Evolutionary conservation across 2,113 vertebrate species (phyloP).

Genomic region (Anseranas semipalmata): DNA sequence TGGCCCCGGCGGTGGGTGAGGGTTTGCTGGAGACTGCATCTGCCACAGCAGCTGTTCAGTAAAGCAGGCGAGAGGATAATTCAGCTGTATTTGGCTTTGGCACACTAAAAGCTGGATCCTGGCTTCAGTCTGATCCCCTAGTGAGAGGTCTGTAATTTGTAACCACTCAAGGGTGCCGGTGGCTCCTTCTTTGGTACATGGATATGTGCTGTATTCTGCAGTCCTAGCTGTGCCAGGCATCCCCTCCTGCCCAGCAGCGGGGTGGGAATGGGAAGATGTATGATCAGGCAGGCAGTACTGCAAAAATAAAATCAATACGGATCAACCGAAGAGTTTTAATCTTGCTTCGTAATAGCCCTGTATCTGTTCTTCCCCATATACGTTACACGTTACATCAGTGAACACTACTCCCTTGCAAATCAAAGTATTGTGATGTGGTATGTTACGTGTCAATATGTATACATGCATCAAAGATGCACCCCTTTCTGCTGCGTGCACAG

Average conservation of each 20-base stretch:
- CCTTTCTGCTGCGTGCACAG: background rate
- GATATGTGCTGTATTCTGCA: rapidly evolving
- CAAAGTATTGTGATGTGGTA: rapidly evolving
- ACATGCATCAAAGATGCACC: background rate
- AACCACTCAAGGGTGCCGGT: background rate
- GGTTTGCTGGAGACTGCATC: background rate
- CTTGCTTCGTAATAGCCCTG: background rate
- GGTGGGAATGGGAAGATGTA: background rate
- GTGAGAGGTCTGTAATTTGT: slow-evolving; percentile 18
- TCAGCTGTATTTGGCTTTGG: background rate
- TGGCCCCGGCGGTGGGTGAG: rapidly evolving
- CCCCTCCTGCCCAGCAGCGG: background rate
- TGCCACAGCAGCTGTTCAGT: background rate
- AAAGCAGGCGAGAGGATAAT: background rate
- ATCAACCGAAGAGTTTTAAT: background rate
- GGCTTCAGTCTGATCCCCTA: background rate
- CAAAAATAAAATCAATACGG: slow-evolving; percentile 14
- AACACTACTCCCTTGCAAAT: background rate
- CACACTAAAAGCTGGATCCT: background rate
- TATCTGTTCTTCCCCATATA: background rate
- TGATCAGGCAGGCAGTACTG: background rate
- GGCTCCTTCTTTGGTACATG: background rate
- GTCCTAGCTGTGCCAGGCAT: rapidly evolving
- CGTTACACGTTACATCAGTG: background rate
- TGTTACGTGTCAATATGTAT: background rate